These are phyloP conservation scores for Myopa tessellatipennis DNA, from an alignment of 2,888 invertebrate genomes.

Conservation along the genomic window DNA sequence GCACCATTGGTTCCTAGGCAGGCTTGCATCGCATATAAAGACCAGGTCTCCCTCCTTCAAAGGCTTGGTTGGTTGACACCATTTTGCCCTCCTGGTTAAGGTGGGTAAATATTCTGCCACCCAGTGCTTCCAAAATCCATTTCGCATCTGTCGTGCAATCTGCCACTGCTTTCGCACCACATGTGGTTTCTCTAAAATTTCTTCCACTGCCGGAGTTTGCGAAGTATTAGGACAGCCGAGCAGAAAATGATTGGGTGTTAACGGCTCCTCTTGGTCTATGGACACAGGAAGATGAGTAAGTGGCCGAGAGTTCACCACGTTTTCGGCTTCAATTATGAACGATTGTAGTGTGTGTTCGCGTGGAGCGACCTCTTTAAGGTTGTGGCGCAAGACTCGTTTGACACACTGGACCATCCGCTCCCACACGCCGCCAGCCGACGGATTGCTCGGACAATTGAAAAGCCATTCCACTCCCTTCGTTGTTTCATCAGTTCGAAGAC, in stretches of 20 bases:
- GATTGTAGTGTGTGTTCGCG: conserved; percentile 6
- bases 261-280: conserved; percentile 3
- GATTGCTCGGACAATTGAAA: conserved; percentile 9
- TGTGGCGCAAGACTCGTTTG: neutral
- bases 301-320: conserved; percentile 11
- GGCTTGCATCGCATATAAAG: neutral
- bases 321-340: conserved; percentile 9
- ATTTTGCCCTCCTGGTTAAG: conserved; percentile 33
- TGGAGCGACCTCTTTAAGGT: conserved; percentile 9
- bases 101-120: neutral
- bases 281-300: conserved; percentile 9
- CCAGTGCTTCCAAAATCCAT: conserved; percentile 1
- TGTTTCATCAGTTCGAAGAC: neutral
- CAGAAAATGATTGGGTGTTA: conserved; percentile 13
- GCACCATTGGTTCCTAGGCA: conserved; percentile 5
- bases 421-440: conserved; percentile 18
- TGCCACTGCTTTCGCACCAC: conserved; percentile 19
- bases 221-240: neutral
- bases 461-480: conserved; percentile 27
- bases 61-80: neutral
- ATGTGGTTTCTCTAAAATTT: neutral
- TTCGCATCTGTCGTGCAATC: neutral
- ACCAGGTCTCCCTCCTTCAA: neutral
- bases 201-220: neutral
- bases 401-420: conserved; percentile 44